phyloP scores from a whole-genome alignment of 2,113 vertebrate species.

The Pseudopodoces humilis region DNA sequence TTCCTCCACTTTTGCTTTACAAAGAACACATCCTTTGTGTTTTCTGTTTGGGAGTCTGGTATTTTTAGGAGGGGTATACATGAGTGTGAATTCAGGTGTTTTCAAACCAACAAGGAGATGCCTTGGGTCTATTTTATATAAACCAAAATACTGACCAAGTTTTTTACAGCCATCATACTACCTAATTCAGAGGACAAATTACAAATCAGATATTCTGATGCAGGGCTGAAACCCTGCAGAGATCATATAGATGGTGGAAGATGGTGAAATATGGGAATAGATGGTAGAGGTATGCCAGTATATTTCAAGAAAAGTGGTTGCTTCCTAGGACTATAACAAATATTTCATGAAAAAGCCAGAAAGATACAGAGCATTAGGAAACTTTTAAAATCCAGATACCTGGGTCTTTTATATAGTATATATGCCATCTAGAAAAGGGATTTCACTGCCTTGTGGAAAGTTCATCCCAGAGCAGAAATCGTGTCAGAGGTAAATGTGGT shows the following conservation, averaged over 20 bases:
- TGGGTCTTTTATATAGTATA: not conserved
- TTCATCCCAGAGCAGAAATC: not conserved
- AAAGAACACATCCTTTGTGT: not conserved
- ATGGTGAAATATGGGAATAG: not conserved
- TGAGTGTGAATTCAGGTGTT: accelerated
- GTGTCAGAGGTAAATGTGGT: not conserved
- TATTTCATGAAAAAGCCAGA: not conserved
- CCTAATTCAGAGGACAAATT: not conserved
- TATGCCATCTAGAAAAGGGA: not conserved
- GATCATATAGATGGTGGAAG: accelerated
- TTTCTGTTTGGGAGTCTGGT: not conserved
- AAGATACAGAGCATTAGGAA: not conserved
- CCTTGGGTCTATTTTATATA: not conserved
- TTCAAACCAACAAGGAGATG: not conserved
- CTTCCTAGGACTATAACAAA: not conserved
- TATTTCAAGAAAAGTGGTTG: not conserved
- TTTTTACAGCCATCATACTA: not conserved
- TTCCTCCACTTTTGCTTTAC: not conserved
- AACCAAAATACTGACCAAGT: not conserved
- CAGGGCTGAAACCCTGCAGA: not conserved
- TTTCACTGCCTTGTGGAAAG: not conserved
- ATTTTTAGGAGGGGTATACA: accelerated
- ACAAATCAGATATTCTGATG: not conserved
- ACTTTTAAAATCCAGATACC: not conserved
- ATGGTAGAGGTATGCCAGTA: accelerated